Evolutionary conservation across 1,140 invertebrate genomes (phyloP).

Genomic region (Riptortus pedestris): DNA sequence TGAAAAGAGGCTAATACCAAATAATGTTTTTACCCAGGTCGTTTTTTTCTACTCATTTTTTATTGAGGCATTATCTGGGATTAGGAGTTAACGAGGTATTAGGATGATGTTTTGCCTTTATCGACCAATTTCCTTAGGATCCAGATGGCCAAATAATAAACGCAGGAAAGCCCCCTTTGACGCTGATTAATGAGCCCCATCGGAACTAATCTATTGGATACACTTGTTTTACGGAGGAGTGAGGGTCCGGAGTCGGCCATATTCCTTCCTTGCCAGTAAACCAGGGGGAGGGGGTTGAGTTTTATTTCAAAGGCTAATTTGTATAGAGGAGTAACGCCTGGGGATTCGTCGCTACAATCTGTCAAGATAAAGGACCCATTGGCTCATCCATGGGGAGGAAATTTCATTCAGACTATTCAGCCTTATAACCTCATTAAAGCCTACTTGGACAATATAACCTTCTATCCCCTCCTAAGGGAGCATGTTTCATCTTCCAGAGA

Average conservation of each 20-base stretch:
- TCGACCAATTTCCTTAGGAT: background rate
- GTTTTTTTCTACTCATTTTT: no score
- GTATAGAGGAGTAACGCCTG: background rate
- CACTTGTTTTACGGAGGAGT: background rate
- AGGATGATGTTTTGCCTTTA: background rate
- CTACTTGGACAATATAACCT: background rate
- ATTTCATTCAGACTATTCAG: background rate
- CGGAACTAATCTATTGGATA: background rate
- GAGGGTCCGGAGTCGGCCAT: no score
- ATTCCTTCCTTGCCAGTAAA: no score
- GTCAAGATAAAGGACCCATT: conserved; percentile 3
- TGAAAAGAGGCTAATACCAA: no score
- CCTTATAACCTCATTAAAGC: background rate
- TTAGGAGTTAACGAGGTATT: no score
- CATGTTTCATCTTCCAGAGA: no score
- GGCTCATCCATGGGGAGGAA: background rate
- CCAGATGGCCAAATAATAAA: conserved; percentile 3
- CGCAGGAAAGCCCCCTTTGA: no score
- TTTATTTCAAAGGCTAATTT: conserved; percentile 5
- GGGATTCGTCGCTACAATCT: no score
- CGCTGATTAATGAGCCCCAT: background rate
- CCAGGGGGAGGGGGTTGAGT: no score
- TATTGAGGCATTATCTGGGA: no score
- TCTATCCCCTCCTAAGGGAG: background rate
- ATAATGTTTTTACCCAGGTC: no score